Evolutionary conservation across 2,888 invertebrate genomes (phyloP).

Genomic region (Marasmarcha lunaedactyla): DNA sequence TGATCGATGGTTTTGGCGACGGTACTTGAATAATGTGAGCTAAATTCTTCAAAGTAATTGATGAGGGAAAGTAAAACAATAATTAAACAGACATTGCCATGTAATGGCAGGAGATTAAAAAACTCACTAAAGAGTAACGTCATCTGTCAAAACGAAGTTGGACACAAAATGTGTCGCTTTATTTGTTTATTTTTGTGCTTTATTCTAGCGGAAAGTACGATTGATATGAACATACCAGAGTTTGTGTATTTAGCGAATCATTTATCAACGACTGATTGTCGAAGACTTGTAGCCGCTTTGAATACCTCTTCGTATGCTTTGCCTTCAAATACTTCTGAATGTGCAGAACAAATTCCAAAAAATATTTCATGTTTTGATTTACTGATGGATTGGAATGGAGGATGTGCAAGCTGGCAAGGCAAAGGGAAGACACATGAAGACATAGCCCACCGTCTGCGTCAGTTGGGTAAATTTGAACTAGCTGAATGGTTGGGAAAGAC

Average conservation of each 20-base stretch:
- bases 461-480: slow-evolving; percentile 66
- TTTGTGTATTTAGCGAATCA: slow-evolving; percentile 66
- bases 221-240: slow-evolving; percentile 33
- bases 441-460: slow-evolving; percentile 66
- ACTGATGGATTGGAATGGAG: slow-evolving; percentile 69
- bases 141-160: too few relatives aligned
- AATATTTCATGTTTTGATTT: slow-evolving; percentile 67
- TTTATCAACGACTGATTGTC: slow-evolving; percentile 68
- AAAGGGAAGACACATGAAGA: slow-evolving; percentile 67
- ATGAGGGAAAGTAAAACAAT: slow-evolving; percentile 23
- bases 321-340: slow-evolving; percentile 19
- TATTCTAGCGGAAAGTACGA: slow-evolving; percentile 23
- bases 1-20: slow-evolving; percentile 34
- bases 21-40: slow-evolving; percentile 21
- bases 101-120: too few relatives aligned
- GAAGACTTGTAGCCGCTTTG: slow-evolving; percentile 66
- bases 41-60: slow-evolving; percentile 25
- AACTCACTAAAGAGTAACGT: too few relatives aligned
- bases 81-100: too few relatives aligned
- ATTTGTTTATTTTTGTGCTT: too few relatives aligned
- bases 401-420: slow-evolving; percentile 47
- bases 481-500: slow-evolving; percentile 73
- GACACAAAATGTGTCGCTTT: too few relatives aligned
- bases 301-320: slow-evolving; percentile 48
- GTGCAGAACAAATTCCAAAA: slow-evolving; percentile 51